These are phyloP conservation scores for Neolamprologus cancellatus DNA, from an alignment of 2,113 vertebrate genomes.

Conservation along the genomic window DNA sequence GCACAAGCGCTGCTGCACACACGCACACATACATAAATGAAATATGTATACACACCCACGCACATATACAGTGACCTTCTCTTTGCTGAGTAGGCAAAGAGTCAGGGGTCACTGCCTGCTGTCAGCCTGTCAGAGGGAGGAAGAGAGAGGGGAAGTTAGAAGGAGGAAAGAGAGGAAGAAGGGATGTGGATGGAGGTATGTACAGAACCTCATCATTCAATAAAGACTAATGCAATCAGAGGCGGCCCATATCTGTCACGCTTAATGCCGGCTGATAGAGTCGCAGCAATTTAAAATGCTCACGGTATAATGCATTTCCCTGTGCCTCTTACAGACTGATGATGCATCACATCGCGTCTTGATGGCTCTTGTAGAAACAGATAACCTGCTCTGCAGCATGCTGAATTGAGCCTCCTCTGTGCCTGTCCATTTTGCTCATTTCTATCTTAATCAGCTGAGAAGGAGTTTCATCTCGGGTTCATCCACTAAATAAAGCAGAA, in stretches of 20 bases:
- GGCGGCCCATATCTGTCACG: conserved; percentile 51
- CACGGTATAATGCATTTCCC: conserved; percentile 43
- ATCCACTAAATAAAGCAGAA: neutral
- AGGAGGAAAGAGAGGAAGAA: conserved; percentile 21
- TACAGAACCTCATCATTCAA: conserved; percentile 44
- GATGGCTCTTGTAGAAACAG: conserved; percentile 30
- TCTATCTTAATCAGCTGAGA: neutral
- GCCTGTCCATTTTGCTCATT: neutral
- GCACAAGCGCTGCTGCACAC: neutral
- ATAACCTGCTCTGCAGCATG: conserved; percentile 20
- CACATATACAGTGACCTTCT: conserved; percentile 59
- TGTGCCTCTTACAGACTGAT: conserved; percentile 33
- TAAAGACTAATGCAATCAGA: conserved; percentile 59
- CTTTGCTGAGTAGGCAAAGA: conserved; percentile 67
- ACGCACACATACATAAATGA: conserved; percentile 26
- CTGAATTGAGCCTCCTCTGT: neutral
- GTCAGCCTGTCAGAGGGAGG: conserved; percentile 59
- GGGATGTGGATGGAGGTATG: conserved; percentile 7
- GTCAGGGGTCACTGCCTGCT: conserved; percentile 66
- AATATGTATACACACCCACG: conserved; percentile 31
- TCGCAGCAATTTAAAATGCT: conserved; percentile 44
- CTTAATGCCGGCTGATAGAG: conserved; percentile 53
- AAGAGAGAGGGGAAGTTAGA: conserved; percentile 1
- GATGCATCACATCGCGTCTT: conserved; percentile 37
- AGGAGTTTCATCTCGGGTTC: neutral